Conservation (phyloP, 1,140 invertebrate genomes). For the Oryzaephilus surinamensis region DNA sequence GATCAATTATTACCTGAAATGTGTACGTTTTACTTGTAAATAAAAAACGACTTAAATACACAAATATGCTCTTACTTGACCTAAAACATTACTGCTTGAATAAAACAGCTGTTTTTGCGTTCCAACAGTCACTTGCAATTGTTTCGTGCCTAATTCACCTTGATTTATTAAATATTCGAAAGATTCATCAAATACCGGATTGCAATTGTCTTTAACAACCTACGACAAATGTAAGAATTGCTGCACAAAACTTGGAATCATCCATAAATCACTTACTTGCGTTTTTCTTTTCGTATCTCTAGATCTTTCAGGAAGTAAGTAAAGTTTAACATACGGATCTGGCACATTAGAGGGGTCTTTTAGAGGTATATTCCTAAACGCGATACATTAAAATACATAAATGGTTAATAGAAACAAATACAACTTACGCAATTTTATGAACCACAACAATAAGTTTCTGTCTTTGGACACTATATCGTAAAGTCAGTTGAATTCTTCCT, state of each 20-base stretch:
- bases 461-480: conserved; percentile 73
- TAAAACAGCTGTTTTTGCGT: conserved; percentile 72
- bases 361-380: conserved; percentile 68
- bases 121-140: conserved; percentile 69
- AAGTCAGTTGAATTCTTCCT: conserved; percentile 72
- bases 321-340: conserved; percentile 91
- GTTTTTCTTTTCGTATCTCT: conserved; percentile 89
- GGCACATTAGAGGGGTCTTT: conserved; percentile 82
- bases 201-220: conserved; percentile 80
- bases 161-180: conserved; percentile 76
- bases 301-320: conserved; percentile 76
- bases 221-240: no score
- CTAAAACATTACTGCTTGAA: conserved; percentile 67
- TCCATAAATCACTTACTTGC: no score
- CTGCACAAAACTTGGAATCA: no score
- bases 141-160: conserved; percentile 58
- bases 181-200: conserved; percentile 83
- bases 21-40: conserved; percentile 13
- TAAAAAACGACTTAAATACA: conserved; percentile 1
- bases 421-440: conserved; percentile 77
- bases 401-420: conserved; percentile 6
- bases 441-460: conserved; percentile 73
- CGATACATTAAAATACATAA: conserved; percentile 17
- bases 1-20: conserved; percentile 51
- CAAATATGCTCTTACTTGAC: conserved; percentile 46